Conservation (phyloP, 2,888 invertebrate species). For the Cyclophora punctaria region DNA sequence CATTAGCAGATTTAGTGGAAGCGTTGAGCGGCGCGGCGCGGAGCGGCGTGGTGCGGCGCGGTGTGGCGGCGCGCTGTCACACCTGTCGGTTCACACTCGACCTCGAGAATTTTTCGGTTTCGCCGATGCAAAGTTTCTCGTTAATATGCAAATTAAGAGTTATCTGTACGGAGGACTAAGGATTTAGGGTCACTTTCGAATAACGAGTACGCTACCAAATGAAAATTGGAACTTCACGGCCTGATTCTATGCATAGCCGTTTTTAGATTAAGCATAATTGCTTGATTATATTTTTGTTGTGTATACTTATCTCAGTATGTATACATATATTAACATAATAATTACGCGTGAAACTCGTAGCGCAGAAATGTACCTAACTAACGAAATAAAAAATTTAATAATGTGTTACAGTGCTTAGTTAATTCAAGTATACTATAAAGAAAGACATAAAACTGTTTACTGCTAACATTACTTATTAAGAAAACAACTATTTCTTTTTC, state of each 20-base stretch:
- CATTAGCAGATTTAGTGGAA: not conserved
- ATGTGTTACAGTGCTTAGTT: conserved; percentile 48
- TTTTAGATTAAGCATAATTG: conserved; percentile 61
- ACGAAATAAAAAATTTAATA: conserved; percentile 43
- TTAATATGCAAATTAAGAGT: conserved; percentile 73
- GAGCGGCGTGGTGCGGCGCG: conserved; percentile 3
- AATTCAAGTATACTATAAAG: conserved; percentile 51
- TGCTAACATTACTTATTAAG: conserved; percentile 41
- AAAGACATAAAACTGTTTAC: conserved; percentile 48
- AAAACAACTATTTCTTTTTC: conserved; percentile 33
- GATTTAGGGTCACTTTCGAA: conserved; percentile 58
- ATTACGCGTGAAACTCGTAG: conserved; percentile 41
- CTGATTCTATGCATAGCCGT: conserved; percentile 50
- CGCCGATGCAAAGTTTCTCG: conserved; percentile 69
- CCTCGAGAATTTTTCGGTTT: conserved; percentile 62
- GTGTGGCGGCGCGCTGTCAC: conserved; percentile 33
- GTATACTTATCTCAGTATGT: conserved; percentile 40
- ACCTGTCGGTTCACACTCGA: conserved; percentile 64
- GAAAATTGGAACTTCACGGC: conserved; percentile 53
- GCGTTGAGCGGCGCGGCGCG: conserved; percentile 14
- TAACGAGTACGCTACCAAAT: conserved; percentile 46
- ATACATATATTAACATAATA: conserved; percentile 46
- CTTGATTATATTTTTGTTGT: conserved; percentile 48
- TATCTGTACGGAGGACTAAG: conserved; percentile 56
- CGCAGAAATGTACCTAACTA: conserved; percentile 35